Percentiles rank a stretch among this genome's conserved stretches.
These are phyloP conservation scores for Phataginus tetradactyla DNA, from an alignment of 2,797 vertebrate species.

Conservation along the genomic window DNA sequence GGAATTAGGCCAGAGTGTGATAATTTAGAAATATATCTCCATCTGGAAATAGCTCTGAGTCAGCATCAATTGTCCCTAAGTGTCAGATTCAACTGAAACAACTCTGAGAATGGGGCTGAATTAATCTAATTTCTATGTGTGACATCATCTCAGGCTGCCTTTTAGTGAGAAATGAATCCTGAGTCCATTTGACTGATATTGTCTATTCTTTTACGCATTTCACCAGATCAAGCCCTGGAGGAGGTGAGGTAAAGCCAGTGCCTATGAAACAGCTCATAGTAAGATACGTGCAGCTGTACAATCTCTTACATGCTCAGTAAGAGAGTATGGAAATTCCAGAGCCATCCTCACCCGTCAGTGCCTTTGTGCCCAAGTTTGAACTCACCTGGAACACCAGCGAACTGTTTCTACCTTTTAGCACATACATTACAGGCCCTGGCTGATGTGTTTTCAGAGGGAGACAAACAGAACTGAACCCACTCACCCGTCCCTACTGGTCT, in stretches of 20 bases:
- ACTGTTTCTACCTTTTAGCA: not conserved
- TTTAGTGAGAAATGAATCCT: not conserved
- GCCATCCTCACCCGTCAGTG: not conserved
- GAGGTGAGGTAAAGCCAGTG: not conserved
- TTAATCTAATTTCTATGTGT: not conserved
- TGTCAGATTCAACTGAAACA: not conserved
- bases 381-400: not conserved
- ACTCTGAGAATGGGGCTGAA: not conserved
- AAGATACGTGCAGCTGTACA: not conserved
- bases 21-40: not conserved
- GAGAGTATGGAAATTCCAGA: not conserved
- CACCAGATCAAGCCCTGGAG: not conserved
- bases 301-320: not conserved
- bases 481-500: not conserved
- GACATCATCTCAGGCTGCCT: not conserved
- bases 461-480: not conserved
- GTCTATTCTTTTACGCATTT: not conserved
- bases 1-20: not conserved
- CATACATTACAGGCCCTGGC: no score
- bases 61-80: not conserved
- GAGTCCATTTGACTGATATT: not conserved
- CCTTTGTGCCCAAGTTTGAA: not conserved
- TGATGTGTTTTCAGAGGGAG: not conserved
- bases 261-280: no score
- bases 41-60: conserved; percentile 21